Evolutionary conservation across 2,888 invertebrate species (phyloP).

Genomic region (Notocelia uddmanniana): DNA sequence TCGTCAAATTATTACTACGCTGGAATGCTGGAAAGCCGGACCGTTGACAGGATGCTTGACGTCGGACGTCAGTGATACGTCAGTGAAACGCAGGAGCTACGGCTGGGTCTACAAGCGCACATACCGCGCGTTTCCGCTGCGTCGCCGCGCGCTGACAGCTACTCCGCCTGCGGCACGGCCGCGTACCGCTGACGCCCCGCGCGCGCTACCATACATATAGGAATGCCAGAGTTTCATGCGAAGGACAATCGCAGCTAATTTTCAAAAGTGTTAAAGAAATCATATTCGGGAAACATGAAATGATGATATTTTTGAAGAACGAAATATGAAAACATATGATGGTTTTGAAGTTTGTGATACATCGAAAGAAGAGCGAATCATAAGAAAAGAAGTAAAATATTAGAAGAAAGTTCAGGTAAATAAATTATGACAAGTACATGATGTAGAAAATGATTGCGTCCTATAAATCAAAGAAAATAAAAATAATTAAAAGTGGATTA

Average conservation of each 20-base stretch:
- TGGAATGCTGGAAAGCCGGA: conserved; percentile 1
- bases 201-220: conserved; percentile 55
- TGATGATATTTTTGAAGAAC: background rate
- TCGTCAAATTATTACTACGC: conserved; percentile 6
- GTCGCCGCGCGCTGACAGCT: conserved; percentile 55
- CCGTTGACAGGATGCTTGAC: background rate
- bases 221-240: conserved; percentile 66
- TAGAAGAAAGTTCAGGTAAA: too few species aligned
- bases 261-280: background rate
- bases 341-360: background rate
- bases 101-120: conserved; percentile 38
- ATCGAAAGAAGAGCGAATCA: background rate
- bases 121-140: conserved; percentile 49
- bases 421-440: too few species aligned
- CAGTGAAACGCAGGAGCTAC: conserved; percentile 24
- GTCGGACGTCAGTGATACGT: conserved; percentile 11
- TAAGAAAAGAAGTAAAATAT: background rate
- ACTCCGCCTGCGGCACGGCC: conserved; percentile 69
- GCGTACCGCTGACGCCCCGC: conserved; percentile 66
- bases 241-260: conserved; percentile 38
- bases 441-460: too few species aligned
- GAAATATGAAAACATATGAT: background rate
- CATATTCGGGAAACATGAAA: background rate
- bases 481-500: too few species aligned
- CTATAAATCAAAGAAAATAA: too few species aligned